phyloP scores from a whole-genome alignment of 64 coral and sea anemone genomes.

The Cladopsammia gracilis region DNA sequence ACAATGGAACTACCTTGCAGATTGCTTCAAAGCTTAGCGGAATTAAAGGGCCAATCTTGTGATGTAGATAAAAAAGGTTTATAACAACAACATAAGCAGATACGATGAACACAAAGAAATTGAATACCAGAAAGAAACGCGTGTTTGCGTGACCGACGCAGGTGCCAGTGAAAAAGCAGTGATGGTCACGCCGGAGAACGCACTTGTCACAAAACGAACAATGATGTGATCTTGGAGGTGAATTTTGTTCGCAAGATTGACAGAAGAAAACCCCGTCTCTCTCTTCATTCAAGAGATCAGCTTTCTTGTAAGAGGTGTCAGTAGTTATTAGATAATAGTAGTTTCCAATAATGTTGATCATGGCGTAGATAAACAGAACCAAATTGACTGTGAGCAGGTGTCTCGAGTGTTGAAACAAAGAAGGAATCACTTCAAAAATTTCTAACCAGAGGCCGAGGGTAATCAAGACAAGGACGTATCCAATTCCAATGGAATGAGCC shows the following conservation, averaged over 20 bases:
- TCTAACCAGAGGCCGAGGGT: conserved; percentile 54
- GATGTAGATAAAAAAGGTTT: conserved; percentile 79
- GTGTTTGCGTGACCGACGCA: conserved; percentile 84
- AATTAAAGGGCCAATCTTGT: conserved; percentile 60
- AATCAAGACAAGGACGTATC: conserved; percentile 73
- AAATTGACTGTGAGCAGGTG: conserved; percentile 48
- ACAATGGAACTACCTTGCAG: conserved; percentile 58
- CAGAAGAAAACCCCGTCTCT: conserved; percentile 73
- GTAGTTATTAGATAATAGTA: conserved; percentile 75
- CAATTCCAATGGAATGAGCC: conserved; percentile 57
- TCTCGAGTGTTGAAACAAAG: conserved; percentile 50
- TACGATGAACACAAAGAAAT: conserved; percentile 59
- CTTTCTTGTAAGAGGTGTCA: conserved; percentile 72
- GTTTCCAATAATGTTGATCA: conserved; percentile 71
- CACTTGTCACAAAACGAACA: conserved; percentile 82
- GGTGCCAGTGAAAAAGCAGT: conserved; percentile 86
- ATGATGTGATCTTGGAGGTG: conserved; percentile 89
- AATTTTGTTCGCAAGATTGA: conserved; percentile 89
- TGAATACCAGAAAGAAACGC: conserved; percentile 78
- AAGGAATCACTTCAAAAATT: conserved; percentile 63
- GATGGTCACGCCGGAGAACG: conserved; percentile 81
- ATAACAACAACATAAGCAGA: conserved; percentile 71
- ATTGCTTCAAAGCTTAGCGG: conserved; percentile 88
- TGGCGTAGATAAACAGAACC: conserved; percentile 29
- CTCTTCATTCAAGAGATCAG: conserved; percentile 8